phyloP scores from a whole-genome alignment of 1,140 invertebrate species.

The Steinernema feltiae region DNA sequence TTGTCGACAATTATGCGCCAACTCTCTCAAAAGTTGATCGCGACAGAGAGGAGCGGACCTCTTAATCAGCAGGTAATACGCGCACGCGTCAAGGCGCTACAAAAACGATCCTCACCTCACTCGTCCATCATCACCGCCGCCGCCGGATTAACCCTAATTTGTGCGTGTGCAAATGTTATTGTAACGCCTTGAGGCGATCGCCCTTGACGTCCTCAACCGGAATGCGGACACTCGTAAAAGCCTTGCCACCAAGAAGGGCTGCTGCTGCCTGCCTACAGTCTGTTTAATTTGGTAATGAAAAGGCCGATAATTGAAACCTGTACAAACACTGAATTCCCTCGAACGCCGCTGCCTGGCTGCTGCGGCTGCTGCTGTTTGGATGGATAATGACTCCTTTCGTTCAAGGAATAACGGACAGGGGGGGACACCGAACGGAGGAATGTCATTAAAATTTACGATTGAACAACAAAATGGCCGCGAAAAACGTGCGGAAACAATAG shows the following conservation, averaged over 20 bases:
- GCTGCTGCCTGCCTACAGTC: neutral
- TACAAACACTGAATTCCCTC: no score
- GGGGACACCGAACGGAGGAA: neutral
- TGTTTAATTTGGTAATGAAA: neutral
- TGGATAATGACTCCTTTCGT: neutral
- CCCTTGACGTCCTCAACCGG: slow-evolving; percentile 11
- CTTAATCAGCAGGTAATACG: neutral
- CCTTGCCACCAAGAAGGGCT: neutral
- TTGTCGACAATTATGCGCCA: neutral
- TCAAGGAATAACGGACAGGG: neutral
- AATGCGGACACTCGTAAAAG: slow-evolving; percentile 15
- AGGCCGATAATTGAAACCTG: neutral
- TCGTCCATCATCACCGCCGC: slow-evolving; percentile 10
- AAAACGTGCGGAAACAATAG: neutral
- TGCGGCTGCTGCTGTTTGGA: neutral
- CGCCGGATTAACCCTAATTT: slow-evolving; percentile 4
- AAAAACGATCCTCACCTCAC: neutral
- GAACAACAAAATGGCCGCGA: neutral
- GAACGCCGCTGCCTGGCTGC: no score
- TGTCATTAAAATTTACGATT: slow-evolving; percentile 1
- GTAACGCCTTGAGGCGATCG: slow-evolving; percentile 1
- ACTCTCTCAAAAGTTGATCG: neutral
- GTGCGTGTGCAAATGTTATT: neutral
- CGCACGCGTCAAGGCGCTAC: neutral
- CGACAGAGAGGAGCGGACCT: neutral